These are phyloP conservation scores for Galerucella pusilla DNA, from an alignment of 2,888 invertebrate genomes.

Conservation along the genomic window DNA sequence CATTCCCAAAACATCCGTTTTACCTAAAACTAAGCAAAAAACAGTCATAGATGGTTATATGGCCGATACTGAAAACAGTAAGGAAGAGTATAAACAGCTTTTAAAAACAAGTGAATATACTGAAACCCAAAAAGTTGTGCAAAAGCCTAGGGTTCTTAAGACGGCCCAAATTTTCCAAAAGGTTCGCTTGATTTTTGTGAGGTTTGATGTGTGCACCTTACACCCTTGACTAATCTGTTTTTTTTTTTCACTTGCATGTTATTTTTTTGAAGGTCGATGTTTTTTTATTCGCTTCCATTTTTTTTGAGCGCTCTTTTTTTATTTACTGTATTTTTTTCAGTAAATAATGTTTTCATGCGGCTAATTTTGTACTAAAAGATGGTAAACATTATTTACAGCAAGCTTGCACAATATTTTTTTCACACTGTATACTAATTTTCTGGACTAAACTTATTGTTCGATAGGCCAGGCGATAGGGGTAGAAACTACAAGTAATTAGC, in stretches of 20 bases:
- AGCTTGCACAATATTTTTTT: not conserved
- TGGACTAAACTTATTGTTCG: not conserved
- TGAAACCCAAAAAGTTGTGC: conserved; percentile 54
- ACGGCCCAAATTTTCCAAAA: conserved; percentile 60
- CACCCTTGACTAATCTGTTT: conserved; percentile 26
- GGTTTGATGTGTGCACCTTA: conserved; percentile 31
- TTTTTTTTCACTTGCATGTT: conserved; percentile 33
- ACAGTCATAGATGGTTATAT: conserved; percentile 72
- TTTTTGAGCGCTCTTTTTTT: conserved; percentile 23
- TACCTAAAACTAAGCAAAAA: conserved; percentile 68
- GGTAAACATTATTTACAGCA: not conserved
- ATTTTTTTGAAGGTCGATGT: not conserved
- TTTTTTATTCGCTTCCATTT: not conserved
- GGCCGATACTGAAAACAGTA: conserved; percentile 68
- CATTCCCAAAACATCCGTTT: conserved; percentile 59
- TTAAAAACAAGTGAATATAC: conserved; percentile 56
- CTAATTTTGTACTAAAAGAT: not conserved
- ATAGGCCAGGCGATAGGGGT: too few relatives aligned
- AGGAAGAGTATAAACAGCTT: conserved; percentile 59
- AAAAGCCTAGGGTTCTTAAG: conserved; percentile 56
- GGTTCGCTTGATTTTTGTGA: conserved; percentile 59
- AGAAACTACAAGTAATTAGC: too few relatives aligned
- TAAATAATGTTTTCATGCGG: conserved; percentile 17
- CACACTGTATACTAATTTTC: not conserved
- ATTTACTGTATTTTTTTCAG: conserved; percentile 39